Base-by-base conservation (phyloP, 2,113 vertebrate genomes). In the Coptodon rendalli region DNA sequence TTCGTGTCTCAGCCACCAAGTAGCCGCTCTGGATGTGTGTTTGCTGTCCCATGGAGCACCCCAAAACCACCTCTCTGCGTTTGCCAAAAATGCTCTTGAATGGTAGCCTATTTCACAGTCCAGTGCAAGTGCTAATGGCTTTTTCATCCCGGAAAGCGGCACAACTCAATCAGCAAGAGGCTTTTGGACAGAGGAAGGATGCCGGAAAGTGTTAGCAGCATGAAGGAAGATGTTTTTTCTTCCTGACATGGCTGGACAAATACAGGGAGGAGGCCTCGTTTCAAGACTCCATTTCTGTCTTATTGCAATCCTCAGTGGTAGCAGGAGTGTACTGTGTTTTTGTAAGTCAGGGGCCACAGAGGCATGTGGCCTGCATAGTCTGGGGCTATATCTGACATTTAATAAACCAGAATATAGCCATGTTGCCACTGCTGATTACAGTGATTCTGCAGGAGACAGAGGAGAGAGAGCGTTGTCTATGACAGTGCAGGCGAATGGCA, bases 21-120 rank as follows among this genome's bases (percentile, higher is more conserved):
- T 48, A 78, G 82, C 53, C 27, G 9, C 84, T 92, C 85, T 80
- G 82, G 91, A 86, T 88, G 87, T 82, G 57, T 85, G 89, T 94
- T 92, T 93, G 89, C 83, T 31, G 52, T 91, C 89, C 90, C 83
- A 80, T 85, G 85, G 91, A 87, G 92, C 89, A 88, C 87, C 90
- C 84, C 83, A 86, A 93, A 93, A 89, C 81, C 86, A 92, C 43
- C 81, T 84, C 73, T 86, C 68, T 16, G 84, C 29, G 1, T 89
- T 85, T 93, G 92, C 91, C 94, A 94, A 91, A 93, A 94, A 92
- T 45, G 78, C 89, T 93, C 82, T 85, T 91, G 91, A 94, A 95
- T 48, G 10, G 87, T 85, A 16, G 93, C 92, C 91, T 83, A 91
- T 96, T 96, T 96, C 94, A 96, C 95, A 97, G 95, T 90, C 95